phyloP scores from a whole-genome alignment of 2,888 invertebrate genomes.

The Temnothorax ravouxi region DNA sequence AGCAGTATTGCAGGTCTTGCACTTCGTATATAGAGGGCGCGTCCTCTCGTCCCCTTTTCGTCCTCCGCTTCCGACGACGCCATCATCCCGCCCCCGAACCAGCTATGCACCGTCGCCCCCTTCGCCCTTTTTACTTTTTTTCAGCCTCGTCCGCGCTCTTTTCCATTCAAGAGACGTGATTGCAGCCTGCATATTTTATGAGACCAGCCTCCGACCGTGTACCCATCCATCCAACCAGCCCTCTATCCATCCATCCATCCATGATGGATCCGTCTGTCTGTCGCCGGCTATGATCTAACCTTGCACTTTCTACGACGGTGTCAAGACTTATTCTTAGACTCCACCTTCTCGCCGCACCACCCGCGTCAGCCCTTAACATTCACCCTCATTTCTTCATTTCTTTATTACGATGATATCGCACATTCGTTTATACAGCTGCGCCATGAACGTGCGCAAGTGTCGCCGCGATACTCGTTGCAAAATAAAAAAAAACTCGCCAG shows the following conservation, averaged over 20 bases:
- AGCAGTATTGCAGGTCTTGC: slow-evolving; percentile 75
- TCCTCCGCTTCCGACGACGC: slow-evolving; percentile 50
- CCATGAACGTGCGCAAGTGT: not conserved
- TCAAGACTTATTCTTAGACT: slow-evolving; percentile 29
- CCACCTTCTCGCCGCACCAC: not conserved
- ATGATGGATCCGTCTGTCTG: slow-evolving; percentile 58
- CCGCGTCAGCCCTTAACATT: not conserved
- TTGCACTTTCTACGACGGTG: slow-evolving; percentile 59
- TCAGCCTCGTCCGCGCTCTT: slow-evolving; percentile 50
- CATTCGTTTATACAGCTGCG: not conserved
- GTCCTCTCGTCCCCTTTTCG: slow-evolving; percentile 46
- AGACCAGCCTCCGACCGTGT: slow-evolving; percentile 70
- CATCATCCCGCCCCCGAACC: slow-evolving; percentile 58
- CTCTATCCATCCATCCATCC: slow-evolving; percentile 54
- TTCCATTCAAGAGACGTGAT: slow-evolving; percentile 82
- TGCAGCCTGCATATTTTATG: slow-evolving; percentile 83
- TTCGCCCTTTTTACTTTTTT: slow-evolving; percentile 27
- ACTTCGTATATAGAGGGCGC: slow-evolving; percentile 60
- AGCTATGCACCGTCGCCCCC: slow-evolving; percentile 30
- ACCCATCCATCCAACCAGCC: slow-evolving; percentile 45
- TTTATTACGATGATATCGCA: not conserved
- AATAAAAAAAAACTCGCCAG: not conserved
- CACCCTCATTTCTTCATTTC: not conserved
- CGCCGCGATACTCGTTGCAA: not conserved
- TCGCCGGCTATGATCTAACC: slow-evolving; percentile 57